phyloP scores from a whole-genome alignment of 2,888 invertebrate genomes.

The Buathra laborator region DNA sequence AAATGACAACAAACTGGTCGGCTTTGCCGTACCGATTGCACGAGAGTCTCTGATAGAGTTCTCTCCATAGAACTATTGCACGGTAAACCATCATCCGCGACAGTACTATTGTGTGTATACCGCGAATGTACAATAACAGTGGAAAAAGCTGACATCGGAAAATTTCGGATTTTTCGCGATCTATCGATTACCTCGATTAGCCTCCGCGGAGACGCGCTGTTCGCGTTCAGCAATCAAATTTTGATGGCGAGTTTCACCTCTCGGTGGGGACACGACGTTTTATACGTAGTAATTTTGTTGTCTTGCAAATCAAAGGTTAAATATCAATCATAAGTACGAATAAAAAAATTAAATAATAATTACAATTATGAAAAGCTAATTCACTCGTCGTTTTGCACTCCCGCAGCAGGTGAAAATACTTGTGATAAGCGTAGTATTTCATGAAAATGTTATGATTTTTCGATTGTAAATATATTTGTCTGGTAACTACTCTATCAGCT shows the following conservation, averaged over 20 bases:
- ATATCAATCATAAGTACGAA: too few relatives aligned
- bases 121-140: conserved; percentile 43
- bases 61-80: neutral
- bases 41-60: conserved; percentile 14
- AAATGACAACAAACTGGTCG: conserved; percentile 36
- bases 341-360: too few relatives aligned
- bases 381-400: too few relatives aligned
- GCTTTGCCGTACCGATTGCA: conserved; percentile 34
- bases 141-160: neutral
- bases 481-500: too few relatives aligned
- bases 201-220: neutral
- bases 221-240: neutral
- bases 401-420: too few relatives aligned
- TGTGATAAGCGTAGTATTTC: too few relatives aligned
- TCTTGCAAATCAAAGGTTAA: too few relatives aligned
- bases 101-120: neutral
- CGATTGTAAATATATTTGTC: too few relatives aligned
- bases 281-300: neutral
- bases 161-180: neutral
- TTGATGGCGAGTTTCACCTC: neutral
- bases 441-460: conserved; percentile 37
- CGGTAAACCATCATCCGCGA: conserved; percentile 30
- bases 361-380: too few relatives aligned
- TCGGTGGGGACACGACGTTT: neutral
- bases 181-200: neutral